Base-by-base conservation (phyloP, 2,797 vertebrate genomes). In the Rhinogobio ventralis region DNA sequence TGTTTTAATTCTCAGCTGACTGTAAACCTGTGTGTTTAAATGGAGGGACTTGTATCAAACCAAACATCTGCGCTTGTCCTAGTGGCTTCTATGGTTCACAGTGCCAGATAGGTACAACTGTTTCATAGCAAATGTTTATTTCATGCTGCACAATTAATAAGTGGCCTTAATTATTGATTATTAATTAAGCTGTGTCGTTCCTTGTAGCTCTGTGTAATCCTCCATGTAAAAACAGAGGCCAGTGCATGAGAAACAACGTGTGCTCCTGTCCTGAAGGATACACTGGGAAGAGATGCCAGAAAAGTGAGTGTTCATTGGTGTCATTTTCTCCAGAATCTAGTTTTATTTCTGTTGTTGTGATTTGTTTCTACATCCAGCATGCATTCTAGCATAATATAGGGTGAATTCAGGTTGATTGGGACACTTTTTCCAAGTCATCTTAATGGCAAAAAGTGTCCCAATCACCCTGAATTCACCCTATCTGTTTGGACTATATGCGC, bases 171-270 rank as follows among this genome's bases (percentile, higher is more conserved):
- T 39, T 51, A 45, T 30, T 23, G 5, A 19, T 78, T 19, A 1
- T 79, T 5, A 75, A 23, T 15, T n/a, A 17, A 64, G 15, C 11
- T 13, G 7, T 57, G 53, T 20, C 11, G 10, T 42, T 25, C 23
- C 62, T 88, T 93, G 90, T 90, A 98, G 98, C 97, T 73, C 88
- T 98, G 39, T 98, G 97, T 94, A 96, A 90, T 51, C 97, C 97
- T 0, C 95, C 97, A 0, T 99, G 97, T 93, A 98, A 97, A 93
- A 98, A 99, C 0, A 94, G 97, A 69, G 98, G 97, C 68, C 96
- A 95, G 33, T 98, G 97, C 73, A 94, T 95, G 95, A 97, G 98
- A 91, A 97, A 96, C 90, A 96, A 97, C 2, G 92, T 98, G 36
- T 99, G 97, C 7, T 88, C 94, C 88, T 99, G 97, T 87, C 94